Percentiles rank a stretch among this genome's conserved stretches.
Evolutionary conservation across 2,797 vertebrate genomes (phyloP).

Genomic region (Ctenopoma kingsleyae): DNA sequence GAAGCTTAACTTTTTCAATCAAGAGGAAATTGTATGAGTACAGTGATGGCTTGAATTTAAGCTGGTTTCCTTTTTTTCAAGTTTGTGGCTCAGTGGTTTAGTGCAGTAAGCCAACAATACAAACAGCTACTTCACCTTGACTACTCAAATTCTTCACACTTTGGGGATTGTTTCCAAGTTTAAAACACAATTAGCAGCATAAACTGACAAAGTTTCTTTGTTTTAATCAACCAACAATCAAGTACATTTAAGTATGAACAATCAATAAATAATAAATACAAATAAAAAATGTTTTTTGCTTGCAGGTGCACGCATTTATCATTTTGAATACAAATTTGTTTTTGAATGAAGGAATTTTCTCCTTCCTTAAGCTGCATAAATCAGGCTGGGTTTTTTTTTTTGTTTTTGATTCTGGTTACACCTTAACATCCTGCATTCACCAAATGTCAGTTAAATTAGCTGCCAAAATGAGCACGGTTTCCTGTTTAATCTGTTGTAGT

Average conservation of each 20-base stretch:
- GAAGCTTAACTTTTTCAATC: background rate
- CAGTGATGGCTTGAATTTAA: background rate
- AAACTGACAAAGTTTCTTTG: background rate
- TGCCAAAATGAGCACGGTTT: background rate
- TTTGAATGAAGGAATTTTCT: background rate
- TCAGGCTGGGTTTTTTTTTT: background rate
- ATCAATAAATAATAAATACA: no score
- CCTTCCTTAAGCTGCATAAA: background rate
- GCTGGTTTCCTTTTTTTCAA: background rate
- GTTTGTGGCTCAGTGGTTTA: conserved; percentile 38
- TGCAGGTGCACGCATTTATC: no score
- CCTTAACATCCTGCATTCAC: background rate
- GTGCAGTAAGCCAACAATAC: background rate
- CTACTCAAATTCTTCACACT: background rate
- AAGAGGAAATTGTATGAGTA: background rate
- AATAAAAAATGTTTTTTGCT: no score
- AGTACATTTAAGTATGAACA: no score
- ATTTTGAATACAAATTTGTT: no score
- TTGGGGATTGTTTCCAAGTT: background rate
- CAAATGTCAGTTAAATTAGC: background rate
- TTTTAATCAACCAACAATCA: background rate
- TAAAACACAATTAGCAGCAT: background rate
- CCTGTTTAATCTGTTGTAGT: background rate
- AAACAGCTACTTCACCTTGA: background rate
- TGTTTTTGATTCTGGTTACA: no score